Conservation (phyloP, 1,140 invertebrate species). For the Drosophila orosa region DNA sequence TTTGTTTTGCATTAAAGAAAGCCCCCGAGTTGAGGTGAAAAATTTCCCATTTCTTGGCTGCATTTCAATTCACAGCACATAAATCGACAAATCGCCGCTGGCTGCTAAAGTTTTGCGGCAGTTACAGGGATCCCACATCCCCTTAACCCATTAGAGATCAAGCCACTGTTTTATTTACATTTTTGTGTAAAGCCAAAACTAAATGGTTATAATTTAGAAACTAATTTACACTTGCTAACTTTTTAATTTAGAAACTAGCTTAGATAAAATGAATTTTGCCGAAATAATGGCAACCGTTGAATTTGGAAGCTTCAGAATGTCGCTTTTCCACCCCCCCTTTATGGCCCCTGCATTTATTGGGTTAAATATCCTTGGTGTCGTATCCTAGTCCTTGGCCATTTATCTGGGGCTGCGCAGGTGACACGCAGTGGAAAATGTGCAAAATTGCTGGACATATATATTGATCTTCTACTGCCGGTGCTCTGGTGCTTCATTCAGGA, state of each 20-base stretch:
- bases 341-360: neutral
- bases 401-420: constrained; percentile 77
- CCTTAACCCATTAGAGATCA: neutral
- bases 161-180: neutral
- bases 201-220: neutral
- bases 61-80: constrained; percentile 82
- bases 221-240: no score
- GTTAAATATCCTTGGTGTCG: constrained; percentile 23
- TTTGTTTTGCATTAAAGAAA: constrained; percentile 46
- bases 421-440: constrained; percentile 76
- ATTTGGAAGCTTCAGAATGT: neutral
- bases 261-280: neutral
- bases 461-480: constrained; percentile 41
- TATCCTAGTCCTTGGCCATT: constrained; percentile 52
- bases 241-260: neutral
- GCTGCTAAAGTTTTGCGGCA: constrained; percentile 61
- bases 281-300: no score
- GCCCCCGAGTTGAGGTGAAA: constrained; percentile 15
- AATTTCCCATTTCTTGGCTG: constrained; percentile 62
- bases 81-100: constrained; percentile 77
- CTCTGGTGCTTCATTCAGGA: constrained; percentile 5
- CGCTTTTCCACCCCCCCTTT: neutral
- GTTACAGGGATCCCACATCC: neutral
- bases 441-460: constrained; percentile 79
- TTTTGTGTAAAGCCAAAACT: no score